Conservation (phyloP, 2,113 vertebrate species). For the Scytalopus superciliaris region DNA sequence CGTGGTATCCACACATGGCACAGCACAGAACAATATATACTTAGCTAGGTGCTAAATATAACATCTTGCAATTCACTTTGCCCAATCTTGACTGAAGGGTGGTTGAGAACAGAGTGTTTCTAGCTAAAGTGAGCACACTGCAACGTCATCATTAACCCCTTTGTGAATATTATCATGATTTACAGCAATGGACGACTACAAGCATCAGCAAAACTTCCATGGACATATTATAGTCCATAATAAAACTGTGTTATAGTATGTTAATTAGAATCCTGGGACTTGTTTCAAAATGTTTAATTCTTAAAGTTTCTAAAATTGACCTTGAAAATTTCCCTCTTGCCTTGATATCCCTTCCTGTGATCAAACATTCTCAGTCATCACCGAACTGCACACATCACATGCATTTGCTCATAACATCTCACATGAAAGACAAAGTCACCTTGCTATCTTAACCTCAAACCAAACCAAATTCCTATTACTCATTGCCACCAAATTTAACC, state of each 20-base stretch:
- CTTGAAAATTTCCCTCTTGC: background rate
- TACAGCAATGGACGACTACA: background rate
- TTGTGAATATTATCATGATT: background rate
- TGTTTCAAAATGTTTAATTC: background rate
- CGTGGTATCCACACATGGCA: background rate
- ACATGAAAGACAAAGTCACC: background rate
- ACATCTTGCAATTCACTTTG: background rate
- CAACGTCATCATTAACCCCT: background rate
- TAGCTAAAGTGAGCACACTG: background rate
- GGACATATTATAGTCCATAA: background rate
- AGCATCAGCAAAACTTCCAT: background rate
- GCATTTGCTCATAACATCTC: background rate
- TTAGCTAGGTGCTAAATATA: background rate
- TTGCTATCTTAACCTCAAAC: background rate
- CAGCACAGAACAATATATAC: background rate
- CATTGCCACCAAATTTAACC: background rate
- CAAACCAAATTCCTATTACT: background rate
- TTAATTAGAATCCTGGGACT: background rate
- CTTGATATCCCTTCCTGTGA: background rate
- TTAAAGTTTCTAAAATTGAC: background rate
- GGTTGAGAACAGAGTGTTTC: background rate
- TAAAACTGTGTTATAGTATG: background rate
- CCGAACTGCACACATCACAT: background rate
- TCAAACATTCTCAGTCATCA: background rate
- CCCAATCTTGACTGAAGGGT: background rate